Percentiles rank a stretch among this genome's conserved stretches.
Evolutionary conservation across 2,888 invertebrate species (phyloP).

Genomic region (Ganaspis brasiliensis): DNA sequence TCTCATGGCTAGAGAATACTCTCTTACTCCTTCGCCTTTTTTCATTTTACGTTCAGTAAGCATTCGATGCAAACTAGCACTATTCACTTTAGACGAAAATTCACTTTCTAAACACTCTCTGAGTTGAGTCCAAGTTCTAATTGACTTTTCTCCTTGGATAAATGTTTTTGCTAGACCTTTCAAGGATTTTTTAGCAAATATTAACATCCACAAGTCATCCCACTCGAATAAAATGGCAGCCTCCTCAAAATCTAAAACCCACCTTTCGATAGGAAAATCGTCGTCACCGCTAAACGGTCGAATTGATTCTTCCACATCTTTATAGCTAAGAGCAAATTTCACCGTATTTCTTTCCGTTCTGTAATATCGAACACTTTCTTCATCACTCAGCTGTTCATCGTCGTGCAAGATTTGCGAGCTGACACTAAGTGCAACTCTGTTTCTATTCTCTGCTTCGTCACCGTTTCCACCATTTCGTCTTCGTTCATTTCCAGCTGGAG

Average conservation of each 20-base stretch:
- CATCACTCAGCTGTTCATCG: no score
- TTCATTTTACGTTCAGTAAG: neutral
- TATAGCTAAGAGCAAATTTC: no score
- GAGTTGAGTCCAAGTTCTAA: neutral
- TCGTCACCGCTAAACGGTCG: neutral
- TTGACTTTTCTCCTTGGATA: neutral
- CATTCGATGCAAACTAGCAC: no score
- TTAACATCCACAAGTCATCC: neutral
- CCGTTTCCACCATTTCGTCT: no score
- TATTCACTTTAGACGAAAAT: no score
- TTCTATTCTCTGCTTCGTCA: neutral
- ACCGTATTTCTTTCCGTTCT: no score
- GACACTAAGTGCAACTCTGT: neutral
- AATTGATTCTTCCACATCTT: neutral
- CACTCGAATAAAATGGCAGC: no score
- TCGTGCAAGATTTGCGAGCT: no score
- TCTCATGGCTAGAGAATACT: neutral
- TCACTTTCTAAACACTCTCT: neutral
- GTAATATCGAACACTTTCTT: no score
- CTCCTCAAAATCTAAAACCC: no score
- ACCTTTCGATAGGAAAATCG: no score
- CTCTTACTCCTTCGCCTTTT: constrained; percentile 1
- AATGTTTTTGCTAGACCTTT: neutral
- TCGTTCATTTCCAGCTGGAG: no score
- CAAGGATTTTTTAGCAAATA: neutral